Conservation (phyloP, 2,888 invertebrate genomes). For the Callinectes sapidus region DNA sequence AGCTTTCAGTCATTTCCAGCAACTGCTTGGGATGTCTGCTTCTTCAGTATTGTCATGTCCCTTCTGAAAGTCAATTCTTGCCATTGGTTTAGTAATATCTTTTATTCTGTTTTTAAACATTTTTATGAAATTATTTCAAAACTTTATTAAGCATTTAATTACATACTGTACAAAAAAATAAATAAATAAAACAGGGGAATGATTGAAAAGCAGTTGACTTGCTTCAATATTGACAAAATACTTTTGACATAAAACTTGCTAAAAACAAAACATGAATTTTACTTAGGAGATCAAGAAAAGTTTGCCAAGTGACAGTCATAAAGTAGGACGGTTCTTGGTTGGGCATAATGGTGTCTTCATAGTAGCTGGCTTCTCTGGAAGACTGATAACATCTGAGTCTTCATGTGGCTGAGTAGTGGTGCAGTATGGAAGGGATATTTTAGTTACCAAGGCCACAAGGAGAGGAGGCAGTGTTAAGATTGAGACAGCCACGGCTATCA, state of each 20-base stretch:
- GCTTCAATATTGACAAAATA: background rate
- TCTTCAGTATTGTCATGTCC: no score
- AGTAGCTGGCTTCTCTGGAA: background rate
- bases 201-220: background rate
- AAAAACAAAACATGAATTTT: background rate
- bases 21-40: no score
- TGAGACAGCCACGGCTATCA: conserved; percentile 92
- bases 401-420: background rate
- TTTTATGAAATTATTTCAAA: no score
- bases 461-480: conserved; percentile 95
- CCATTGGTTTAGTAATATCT: no score
- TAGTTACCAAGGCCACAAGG: conserved; percentile 75
- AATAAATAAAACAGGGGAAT: no score
- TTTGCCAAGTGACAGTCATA: background rate
- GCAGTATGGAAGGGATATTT: conserved; percentile 59
- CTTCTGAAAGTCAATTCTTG: no score
- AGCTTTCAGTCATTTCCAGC: no score
- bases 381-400: background rate
- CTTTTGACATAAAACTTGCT: background rate
- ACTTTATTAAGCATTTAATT: no score
- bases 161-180: no score
- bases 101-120: no score
- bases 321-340: background rate
- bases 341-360: background rate
- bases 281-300: background rate